Evolutionary conservation across 92 coral and sea anemone species (phyloP).

Genomic region (Epizoanthus rinbou): DNA sequence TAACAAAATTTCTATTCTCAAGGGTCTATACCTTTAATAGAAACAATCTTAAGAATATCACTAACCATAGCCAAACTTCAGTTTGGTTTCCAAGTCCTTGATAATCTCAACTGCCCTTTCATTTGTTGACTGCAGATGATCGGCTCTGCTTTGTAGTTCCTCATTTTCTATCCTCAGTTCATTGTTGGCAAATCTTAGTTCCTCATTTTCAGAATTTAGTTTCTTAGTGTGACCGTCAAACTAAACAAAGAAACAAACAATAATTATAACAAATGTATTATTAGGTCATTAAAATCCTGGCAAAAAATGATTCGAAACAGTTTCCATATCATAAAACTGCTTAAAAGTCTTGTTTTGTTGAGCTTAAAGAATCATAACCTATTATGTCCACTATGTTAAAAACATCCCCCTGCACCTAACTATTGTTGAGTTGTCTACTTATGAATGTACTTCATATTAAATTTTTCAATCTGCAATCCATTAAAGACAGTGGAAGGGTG

Average conservation of each 20-base stretch:
- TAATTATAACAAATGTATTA: no score
- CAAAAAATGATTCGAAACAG: no score
- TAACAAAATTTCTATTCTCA: not conserved
- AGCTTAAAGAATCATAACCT: no score
- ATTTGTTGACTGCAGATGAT: constrained; percentile 57
- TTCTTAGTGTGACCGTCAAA: constrained; percentile 18
- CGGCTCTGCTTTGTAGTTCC: constrained; percentile 55
- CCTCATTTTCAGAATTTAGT: constrained; percentile 42
- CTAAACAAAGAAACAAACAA: constrained; percentile 10
- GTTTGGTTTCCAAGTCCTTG: constrained; percentile 71
- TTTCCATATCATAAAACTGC: no score
- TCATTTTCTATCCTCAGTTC: constrained; percentile 45
- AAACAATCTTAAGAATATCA: constrained; percentile 13
- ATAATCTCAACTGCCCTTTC: constrained; percentile 65
- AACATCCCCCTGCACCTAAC: no score
- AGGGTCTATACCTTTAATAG: not conserved
- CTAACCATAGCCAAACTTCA: constrained; percentile 71
- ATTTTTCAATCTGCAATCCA: no score
- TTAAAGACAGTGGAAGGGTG: no score
- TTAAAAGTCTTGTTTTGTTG: no score
- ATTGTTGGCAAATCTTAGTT: constrained; percentile 26
- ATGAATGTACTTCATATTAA: no score
- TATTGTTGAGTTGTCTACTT: no score
- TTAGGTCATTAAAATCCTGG: no score
- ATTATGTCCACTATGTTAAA: no score